Conservation (phyloP, 2,113 vertebrate genomes). For the Zosterops lateralis region DNA sequence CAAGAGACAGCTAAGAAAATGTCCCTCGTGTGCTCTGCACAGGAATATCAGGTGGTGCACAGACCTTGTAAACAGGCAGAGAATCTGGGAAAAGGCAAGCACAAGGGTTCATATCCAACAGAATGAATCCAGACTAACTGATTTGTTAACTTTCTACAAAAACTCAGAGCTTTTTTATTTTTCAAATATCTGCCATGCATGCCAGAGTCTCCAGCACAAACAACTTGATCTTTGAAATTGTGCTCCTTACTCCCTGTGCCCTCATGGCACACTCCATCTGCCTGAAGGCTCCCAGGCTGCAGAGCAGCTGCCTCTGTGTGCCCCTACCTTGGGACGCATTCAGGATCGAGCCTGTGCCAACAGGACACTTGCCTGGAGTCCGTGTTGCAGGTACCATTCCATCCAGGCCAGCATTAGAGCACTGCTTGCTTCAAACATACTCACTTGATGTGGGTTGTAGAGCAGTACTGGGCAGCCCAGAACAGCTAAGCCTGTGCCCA, state of each 20-base stretch:
- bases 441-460: accelerated
- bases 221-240: accelerated
- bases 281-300: neutral
- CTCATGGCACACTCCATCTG: neutral
- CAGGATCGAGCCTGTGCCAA: neutral
- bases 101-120: neutral
- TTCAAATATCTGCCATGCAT: neutral
- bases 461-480: neutral
- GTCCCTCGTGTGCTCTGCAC: neutral
- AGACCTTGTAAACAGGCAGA: neutral
- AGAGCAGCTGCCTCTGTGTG: neutral
- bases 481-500: neutral
- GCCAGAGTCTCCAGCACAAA: neutral
- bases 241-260: neutral
- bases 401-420: neutral
- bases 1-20: neutral
- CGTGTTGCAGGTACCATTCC: accelerated
- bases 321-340: no score
- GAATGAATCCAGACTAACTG: no score
- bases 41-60: neutral
- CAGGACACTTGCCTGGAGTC: neutral
- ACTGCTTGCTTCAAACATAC: neutral
- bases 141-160: neutral
- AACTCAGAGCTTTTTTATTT: neutral
- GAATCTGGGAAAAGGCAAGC: neutral